Conservation (phyloP, 2,888 invertebrate genomes). For the Euphydryas editha region DNA sequence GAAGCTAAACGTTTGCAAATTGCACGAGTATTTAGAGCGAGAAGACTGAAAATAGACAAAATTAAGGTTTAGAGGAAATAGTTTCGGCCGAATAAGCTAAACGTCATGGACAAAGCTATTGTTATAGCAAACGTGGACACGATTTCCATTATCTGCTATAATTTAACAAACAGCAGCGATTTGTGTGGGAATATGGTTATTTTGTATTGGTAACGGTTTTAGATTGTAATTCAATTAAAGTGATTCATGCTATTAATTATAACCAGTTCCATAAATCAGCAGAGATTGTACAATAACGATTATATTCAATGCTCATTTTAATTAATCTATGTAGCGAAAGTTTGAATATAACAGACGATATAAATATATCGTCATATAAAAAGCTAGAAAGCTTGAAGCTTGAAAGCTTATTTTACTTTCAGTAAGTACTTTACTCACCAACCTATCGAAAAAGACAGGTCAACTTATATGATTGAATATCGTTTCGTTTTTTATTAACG, state of each 20-base stretch:
- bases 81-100: neutral
- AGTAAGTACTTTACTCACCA: too few species aligned
- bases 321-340: too few species aligned
- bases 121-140: constrained; percentile 9
- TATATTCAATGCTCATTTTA: neutral
- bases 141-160: neutral
- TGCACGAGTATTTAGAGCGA: constrained; percentile 1
- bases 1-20: neutral
- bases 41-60: constrained; percentile 5
- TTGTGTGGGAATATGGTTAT: constrained; percentile 1
- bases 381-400: too few species aligned
- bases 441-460: too few species aligned
- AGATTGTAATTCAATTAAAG: constrained; percentile 23
- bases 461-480: too few species aligned
- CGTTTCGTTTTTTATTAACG: too few species aligned
- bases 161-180: constrained; percentile 10
- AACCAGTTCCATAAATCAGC: constrained; percentile 6
- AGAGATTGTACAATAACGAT: constrained; percentile 10
- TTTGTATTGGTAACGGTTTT: neutral
- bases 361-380: too few species aligned
- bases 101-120: neutral
- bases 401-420: too few species aligned
- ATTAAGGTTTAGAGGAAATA: neutral
- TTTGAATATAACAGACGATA: too few species aligned
- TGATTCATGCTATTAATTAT: constrained; percentile 30